Evolutionary conservation across 2,888 invertebrate species (phyloP).

Genomic region (Papilio protenor): DNA sequence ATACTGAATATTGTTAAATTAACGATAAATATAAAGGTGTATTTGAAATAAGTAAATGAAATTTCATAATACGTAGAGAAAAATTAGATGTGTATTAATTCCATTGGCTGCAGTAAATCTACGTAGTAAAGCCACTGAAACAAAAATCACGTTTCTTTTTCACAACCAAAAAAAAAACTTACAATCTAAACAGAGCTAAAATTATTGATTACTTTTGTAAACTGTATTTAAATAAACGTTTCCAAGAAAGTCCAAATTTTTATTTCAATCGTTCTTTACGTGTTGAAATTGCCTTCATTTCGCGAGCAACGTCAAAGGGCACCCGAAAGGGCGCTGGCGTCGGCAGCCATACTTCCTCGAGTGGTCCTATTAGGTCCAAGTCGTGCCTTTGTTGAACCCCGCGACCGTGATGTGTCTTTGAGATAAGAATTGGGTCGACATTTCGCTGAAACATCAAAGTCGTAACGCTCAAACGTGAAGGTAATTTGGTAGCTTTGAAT

Average conservation of each 20-base stretch:
- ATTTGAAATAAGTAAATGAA: too few species aligned
- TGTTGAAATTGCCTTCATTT: slow-evolving; percentile 79
- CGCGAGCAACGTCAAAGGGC: slow-evolving; percentile 66
- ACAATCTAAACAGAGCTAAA: neutral
- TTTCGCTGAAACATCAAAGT: slow-evolving; percentile 74
- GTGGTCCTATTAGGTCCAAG: slow-evolving; percentile 78
- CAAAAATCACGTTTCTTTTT: neutral
- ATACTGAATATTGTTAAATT: neutral
- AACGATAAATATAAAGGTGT: neutral
- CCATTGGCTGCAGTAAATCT: too few species aligned
- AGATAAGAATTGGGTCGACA: slow-evolving; percentile 78
- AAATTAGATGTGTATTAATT: too few species aligned
- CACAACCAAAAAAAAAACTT: neutral
- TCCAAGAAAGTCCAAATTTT: slow-evolving; percentile 35
- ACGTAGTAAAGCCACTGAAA: neutral
- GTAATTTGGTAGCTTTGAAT: slow-evolving; percentile 35
- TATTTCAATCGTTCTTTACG: slow-evolving; percentile 48
- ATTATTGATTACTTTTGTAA: neutral
- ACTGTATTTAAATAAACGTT: slow-evolving; percentile 39
- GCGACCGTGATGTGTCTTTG: slow-evolving; percentile 74
- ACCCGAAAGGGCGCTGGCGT: slow-evolving; percentile 61
- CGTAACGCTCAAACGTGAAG: slow-evolving; percentile 38
- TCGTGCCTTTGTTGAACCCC: slow-evolving; percentile 73
- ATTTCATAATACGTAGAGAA: too few species aligned
- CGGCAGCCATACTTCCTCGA: slow-evolving; percentile 64